A percentile compares a stretch with the other conserved stretches of the same genome.
These are phyloP conservation scores for Callinectes sapidus DNA, from an alignment of 2,888 invertebrate genomes.

Conservation along the genomic window DNA sequence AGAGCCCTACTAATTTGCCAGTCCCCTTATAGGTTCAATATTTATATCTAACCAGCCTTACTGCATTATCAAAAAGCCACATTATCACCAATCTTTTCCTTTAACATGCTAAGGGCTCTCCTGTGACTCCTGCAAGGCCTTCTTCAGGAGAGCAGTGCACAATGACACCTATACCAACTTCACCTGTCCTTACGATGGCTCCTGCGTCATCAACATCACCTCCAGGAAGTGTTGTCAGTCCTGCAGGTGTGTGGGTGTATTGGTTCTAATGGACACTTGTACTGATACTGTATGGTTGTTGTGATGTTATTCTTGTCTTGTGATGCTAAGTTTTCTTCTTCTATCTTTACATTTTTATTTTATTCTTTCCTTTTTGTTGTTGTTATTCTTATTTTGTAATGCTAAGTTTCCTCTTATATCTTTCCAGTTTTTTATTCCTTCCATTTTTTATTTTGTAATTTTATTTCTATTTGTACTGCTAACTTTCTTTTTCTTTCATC, in stretches of 20 bases:
- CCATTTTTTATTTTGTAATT: neutral
- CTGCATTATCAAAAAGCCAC: neutral
- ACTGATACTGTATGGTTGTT: no score
- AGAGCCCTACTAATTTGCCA: no score
- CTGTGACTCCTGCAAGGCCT: slow-evolving; percentile 76
- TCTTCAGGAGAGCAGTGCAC: slow-evolving; percentile 76
- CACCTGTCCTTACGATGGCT: slow-evolving; percentile 74
- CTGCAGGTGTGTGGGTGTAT: slow-evolving; percentile 74
- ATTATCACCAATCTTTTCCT: neutral
- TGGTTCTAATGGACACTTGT: neutral
- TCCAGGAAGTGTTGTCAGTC: slow-evolving; percentile 75
- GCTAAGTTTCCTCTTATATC: neutral
- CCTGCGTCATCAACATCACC: slow-evolving; percentile 75
- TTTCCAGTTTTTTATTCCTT: neutral
- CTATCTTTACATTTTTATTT: no score
- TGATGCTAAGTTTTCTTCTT: no score
- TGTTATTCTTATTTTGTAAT: neutral
- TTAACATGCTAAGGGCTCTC: slow-evolving; percentile 74
- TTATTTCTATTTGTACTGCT: no score
- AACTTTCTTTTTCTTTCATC: no score
- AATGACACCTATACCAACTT: slow-evolving; percentile 75
- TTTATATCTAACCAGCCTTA: neutral
- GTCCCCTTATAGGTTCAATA: slow-evolving; percentile 72
- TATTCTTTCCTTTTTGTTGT: no score
- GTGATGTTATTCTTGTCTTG: neutral